These are phyloP conservation scores for Hippasteria phrygiana DNA, from an alignment of 53 echinoderm and acorn worm species.

Conservation along the genomic window DNA sequence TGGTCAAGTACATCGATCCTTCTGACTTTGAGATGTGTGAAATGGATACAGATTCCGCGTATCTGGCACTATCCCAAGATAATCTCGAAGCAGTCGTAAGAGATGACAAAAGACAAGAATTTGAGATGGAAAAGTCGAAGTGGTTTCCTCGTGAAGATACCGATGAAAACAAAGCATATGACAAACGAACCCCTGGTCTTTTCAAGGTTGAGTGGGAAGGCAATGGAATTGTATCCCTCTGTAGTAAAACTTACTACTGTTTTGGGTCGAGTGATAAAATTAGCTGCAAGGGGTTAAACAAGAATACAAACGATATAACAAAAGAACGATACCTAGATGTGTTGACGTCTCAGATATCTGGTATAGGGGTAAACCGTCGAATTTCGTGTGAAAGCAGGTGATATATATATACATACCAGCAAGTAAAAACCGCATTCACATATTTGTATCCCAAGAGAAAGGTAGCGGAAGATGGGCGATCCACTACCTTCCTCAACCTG, in stretches of 20 bases:
- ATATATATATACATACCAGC: conserved; percentile 58
- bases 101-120: neutral
- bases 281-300: conserved; percentile 48
- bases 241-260: no score
- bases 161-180: conserved; percentile 17
- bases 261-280: conserved; percentile 5
- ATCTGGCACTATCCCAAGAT: neutral
- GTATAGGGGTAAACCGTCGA: no score
- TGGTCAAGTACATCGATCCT: neutral
- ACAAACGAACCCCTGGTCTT: no score
- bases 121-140: neutral
- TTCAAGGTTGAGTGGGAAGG: no score
- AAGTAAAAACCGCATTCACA: conserved; percentile 55
- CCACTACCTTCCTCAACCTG: conserved; percentile 66
- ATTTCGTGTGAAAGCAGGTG: no score
- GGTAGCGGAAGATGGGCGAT: conserved; percentile 50
- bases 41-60: no score
- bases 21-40: neutral
- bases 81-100: neutral
- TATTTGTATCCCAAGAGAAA: conserved; percentile 72
- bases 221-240: no score
- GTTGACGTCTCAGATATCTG: no score
- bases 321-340: neutral
- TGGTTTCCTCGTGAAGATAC: conserved; percentile 36
- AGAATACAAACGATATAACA: conserved; percentile 30